Evolutionary conservation across 2,888 invertebrate species (phyloP).

Genomic region (Melanophora roralis): DNA sequence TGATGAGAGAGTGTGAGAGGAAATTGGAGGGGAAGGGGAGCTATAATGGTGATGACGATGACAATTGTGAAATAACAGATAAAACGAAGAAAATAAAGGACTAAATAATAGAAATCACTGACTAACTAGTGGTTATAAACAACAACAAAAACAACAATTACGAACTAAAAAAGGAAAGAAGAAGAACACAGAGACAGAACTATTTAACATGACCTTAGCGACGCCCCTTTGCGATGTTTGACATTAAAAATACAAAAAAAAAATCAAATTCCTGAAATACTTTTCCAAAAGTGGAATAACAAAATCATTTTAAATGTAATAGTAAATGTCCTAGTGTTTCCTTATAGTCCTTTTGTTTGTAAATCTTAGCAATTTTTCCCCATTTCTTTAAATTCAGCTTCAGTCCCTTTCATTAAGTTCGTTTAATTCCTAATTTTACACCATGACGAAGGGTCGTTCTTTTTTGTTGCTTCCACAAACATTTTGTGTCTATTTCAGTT

Average conservation of each 20-base stretch:
- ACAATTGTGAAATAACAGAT: constrained; percentile 43
- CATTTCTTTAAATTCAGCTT: no score
- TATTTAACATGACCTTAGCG: constrained; percentile 43
- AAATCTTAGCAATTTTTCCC: background rate
- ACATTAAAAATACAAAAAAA: background rate
- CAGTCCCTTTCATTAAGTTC: constrained; percentile 49
- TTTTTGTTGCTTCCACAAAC: constrained; percentile 4
- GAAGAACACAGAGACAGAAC: background rate
- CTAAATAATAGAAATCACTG: constrained; percentile 57
- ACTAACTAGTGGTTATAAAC: constrained; percentile 54
- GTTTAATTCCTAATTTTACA: constrained; percentile 59
- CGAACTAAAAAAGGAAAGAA: background rate
- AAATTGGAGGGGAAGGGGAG: background rate
- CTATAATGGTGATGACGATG: constrained; percentile 22
- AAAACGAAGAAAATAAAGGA: constrained; percentile 14
- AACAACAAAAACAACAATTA: constrained; percentile 20
- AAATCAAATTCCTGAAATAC: constrained; percentile 54
- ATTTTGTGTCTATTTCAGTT: constrained; percentile 38
- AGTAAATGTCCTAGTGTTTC: constrained; percentile 15
- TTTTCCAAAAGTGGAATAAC: background rate
- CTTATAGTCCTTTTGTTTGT: constrained; percentile 6
- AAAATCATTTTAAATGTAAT: background rate
- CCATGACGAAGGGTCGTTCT: constrained; percentile 55
- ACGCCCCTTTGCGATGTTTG: constrained; percentile 1
- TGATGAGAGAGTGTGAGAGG: no score